phyloP scores from a whole-genome alignment of 2,113 vertebrate species.

The Larimichthys polyactis region DNA sequence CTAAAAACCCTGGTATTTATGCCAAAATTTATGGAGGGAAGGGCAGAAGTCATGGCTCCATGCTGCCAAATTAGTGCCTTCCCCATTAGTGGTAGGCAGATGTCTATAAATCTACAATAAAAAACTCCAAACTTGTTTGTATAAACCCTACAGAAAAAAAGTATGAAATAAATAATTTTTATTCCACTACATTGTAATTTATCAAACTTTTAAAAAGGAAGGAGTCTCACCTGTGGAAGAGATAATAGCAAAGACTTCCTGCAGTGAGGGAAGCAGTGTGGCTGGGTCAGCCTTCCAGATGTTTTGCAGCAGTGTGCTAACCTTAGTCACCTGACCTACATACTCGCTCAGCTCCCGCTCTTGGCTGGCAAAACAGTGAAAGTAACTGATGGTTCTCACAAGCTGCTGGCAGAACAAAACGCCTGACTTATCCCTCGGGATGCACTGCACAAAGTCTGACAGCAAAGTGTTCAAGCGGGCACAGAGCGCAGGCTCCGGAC shows the following conservation, averaged over 20 bases:
- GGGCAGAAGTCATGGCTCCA: not conserved
- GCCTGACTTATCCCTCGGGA: slow-evolving; percentile 91
- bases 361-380: slow-evolving; percentile 90
- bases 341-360: slow-evolving; percentile 94
- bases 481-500: slow-evolving; percentile 89
- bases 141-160: not conserved
- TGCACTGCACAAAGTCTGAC: slow-evolving; percentile 94
- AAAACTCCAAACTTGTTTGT: not conserved
- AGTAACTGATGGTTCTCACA: slow-evolving; percentile 95
- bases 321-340: slow-evolving; percentile 93
- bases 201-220: not conserved
- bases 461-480: slow-evolving; percentile 92
- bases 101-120: not conserved
- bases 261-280: slow-evolving; percentile 93
- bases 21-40: slow-evolving; percentile 10
- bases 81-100: not conserved
- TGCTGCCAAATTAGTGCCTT: slow-evolving; percentile 22
- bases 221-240: slow-evolving; percentile 91
- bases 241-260: slow-evolving; percentile 96
- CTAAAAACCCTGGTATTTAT: not conserved
- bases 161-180: not conserved
- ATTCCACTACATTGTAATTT: not conserved
- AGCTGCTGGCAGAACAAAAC: slow-evolving; percentile 96
- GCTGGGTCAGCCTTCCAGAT: slow-evolving; percentile 96
- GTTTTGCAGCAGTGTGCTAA: slow-evolving; percentile 92